Evolutionary conservation across 2,113 vertebrate species (phyloP).

Genomic region (Nicator chloris): DNA sequence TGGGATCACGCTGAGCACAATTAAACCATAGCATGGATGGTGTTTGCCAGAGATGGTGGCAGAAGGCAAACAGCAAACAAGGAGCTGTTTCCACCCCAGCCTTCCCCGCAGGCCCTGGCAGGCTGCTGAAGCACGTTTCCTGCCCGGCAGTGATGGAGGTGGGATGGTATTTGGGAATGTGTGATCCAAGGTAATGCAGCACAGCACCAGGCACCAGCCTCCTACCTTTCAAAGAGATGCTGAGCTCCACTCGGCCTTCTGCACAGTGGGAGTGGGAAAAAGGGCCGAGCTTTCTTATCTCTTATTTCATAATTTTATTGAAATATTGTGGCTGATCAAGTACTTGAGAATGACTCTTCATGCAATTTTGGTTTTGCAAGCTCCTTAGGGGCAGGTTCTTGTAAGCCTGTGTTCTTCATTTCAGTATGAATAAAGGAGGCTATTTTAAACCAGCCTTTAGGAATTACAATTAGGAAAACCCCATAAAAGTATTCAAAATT

Average conservation of each 20-base stretch:
- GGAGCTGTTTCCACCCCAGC: neutral
- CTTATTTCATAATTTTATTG: conserved; percentile 52
- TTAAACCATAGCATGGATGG: neutral
- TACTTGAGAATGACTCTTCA: conserved; percentile 30
- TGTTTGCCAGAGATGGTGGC: neutral
- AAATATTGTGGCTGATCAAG: conserved; percentile 45
- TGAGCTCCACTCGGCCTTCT: neutral
- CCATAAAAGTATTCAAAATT: neutral
- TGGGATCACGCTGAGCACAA: accelerated
- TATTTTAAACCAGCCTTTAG: neutral
- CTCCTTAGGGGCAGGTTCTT: conserved; percentile 12
- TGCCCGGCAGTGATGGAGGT: accelerated
- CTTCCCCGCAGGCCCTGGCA: neutral
- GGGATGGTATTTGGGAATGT: neutral
- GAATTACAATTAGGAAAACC: neutral
- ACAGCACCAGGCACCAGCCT: neutral
- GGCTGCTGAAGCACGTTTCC: neutral
- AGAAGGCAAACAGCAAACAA: neutral
- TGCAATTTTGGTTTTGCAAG: conserved; percentile 45
- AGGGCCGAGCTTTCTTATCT: neutral
- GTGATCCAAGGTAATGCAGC: neutral
- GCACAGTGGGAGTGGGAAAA: neutral
- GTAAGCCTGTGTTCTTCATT: neutral
- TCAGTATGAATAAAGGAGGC: conserved; percentile 2
- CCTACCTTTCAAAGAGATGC: neutral